These are phyloP conservation scores for Telmatochromis sp. DNA, from an alignment of 2,113 vertebrate species.

Conservation along the genomic window DNA sequence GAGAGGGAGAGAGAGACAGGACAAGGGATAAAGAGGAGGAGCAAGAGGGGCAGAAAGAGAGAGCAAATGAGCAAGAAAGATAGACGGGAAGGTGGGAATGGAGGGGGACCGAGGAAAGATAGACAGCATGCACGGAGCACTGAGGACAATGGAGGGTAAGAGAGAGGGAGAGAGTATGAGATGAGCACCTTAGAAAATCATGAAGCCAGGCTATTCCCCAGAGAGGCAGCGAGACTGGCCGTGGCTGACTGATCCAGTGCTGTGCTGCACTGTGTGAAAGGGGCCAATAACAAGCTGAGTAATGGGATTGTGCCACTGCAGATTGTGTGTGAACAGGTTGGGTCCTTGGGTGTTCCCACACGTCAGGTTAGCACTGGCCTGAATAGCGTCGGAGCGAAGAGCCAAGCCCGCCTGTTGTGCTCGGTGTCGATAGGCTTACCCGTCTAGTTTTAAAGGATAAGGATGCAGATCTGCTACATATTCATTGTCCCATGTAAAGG, in stretches of 20 bases:
- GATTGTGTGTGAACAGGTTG: constrained; percentile 62
- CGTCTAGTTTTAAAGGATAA: background rate
- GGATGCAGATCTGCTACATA: background rate
- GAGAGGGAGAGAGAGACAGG: background rate
- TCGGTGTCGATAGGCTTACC: background rate
- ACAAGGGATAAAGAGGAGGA: background rate
- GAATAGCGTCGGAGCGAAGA: constrained; percentile 11
- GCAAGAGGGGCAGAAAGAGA: background rate
- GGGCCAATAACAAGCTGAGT: constrained; percentile 62
- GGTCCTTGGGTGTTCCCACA: constrained; percentile 55
- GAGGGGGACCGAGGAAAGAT: background rate
- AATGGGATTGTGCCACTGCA: constrained; percentile 68
- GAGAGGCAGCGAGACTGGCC: constrained; percentile 42
- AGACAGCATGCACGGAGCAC: background rate
- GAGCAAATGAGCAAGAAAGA: background rate
- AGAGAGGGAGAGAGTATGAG: constrained; percentile 27
- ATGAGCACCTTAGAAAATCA: constrained; percentile 57
- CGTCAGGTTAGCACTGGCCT: constrained; percentile 41
- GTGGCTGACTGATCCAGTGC: constrained; percentile 59
- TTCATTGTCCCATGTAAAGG: background rate
- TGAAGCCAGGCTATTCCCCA: constrained; percentile 49
- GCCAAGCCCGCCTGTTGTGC: background rate
- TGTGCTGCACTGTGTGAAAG: constrained; percentile 57
- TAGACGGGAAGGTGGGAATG: background rate
- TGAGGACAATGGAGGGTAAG: constrained; percentile 36